These are phyloP conservation scores for Clepsis dumicolana DNA, from an alignment of 2,888 invertebrate genomes.

Conservation along the genomic window DNA sequence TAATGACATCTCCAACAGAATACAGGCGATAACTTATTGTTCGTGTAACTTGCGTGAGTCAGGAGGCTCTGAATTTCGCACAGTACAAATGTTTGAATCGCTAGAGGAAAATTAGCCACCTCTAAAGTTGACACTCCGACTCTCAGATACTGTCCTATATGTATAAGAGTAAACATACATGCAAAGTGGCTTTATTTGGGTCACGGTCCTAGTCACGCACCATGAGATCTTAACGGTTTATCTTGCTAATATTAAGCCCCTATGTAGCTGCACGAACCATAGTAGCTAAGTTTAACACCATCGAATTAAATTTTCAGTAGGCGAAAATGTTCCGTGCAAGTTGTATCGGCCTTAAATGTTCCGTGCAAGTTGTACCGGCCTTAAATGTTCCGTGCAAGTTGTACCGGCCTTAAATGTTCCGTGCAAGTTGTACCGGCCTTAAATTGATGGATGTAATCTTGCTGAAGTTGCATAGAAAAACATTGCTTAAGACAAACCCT, in stretches of 20 bases:
- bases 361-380: neutral
- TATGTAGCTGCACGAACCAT: neutral
- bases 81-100: neutral
- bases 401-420: neutral
- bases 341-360: neutral
- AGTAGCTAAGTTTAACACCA: neutral
- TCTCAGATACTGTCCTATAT: neutral
- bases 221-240: neutral
- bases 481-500: neutral
- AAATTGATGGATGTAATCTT: neutral
- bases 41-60: neutral
- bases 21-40: neutral
- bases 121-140: neutral
- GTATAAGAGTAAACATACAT: too few species aligned
- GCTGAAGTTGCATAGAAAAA: neutral
- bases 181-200: neutral
- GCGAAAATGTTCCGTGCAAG: neutral
- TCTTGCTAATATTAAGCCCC: neutral
- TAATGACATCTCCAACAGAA: too few species aligned
- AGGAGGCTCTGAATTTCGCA: neutral
- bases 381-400: neutral
- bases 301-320: neutral
- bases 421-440: neutral
- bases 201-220: neutral
- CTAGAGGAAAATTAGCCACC: neutral